Percentiles rank a stretch among this genome's conserved stretches.
Conservation (phyloP, 2,797 vertebrate genomes). For the Dendrocincla tyrannina region DNA sequence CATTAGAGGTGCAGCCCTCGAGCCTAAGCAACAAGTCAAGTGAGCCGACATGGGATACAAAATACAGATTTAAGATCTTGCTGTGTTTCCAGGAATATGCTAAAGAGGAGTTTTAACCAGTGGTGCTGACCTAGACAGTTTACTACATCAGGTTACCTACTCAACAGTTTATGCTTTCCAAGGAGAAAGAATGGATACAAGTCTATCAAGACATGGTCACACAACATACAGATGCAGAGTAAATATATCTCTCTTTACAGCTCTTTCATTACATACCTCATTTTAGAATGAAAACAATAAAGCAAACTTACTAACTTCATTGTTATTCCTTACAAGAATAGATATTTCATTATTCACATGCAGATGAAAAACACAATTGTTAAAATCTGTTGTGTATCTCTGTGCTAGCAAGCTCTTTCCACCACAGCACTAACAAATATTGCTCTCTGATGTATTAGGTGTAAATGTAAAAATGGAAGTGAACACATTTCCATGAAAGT, state of each 20-base stretch:
- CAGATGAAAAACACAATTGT: neutral
- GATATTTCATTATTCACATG: neutral
- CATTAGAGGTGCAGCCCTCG: neutral
- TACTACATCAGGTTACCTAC: neutral
- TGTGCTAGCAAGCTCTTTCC: neutral
- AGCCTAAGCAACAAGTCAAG: neutral
- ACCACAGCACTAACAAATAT: neutral
- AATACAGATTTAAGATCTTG: neutral
- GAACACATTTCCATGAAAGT: neutral
- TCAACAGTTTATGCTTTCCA: neutral
- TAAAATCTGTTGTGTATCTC: neutral
- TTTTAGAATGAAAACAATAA: neutral
- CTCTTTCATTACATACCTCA: neutral
- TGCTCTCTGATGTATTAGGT: neutral
- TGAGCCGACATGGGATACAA: neutral
- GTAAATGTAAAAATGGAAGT: neutral
- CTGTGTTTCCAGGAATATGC: neutral
- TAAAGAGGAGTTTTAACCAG: neutral
- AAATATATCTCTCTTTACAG: neutral
- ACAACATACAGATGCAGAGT: neutral
- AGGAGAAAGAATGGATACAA: neutral
- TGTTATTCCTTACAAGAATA: neutral
- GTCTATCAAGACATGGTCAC: neutral
- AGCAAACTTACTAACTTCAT: neutral
- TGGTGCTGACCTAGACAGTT: neutral